phyloP scores from a whole-genome alignment of 2,888 invertebrate genomes.

The Idaea straminata region DNA sequence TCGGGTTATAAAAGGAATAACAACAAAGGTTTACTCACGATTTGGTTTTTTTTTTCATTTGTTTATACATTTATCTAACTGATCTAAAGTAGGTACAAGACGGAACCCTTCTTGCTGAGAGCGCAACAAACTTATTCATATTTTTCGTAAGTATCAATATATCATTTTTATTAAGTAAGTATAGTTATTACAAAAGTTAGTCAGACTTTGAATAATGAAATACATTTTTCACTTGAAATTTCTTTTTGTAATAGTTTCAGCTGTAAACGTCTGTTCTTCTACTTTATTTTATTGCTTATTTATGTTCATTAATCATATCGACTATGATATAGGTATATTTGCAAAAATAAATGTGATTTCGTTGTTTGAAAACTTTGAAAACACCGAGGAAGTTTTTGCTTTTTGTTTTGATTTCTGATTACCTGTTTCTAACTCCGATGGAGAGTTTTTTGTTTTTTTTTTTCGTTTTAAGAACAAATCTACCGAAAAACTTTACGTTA shows the following conservation, averaged over 20 bases:
- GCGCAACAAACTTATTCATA: not conserved
- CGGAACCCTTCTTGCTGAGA: not conserved
- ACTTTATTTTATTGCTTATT: constrained; percentile 1
- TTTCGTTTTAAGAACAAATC: no score
- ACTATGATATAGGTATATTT: not conserved
- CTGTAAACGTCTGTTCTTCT: constrained; percentile 1
- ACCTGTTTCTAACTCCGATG: no score
- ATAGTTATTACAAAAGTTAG: constrained; percentile 1
- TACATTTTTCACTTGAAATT: constrained; percentile 2
- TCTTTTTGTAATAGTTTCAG: not conserved
- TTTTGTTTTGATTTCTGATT: no score
- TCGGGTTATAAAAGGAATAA: no score
- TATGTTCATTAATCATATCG: not conserved
- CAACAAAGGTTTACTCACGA: no score
- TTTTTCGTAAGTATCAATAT: constrained; percentile 3
- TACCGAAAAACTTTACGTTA: no score
- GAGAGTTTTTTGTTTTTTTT: no score
- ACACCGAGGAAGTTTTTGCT: no score
- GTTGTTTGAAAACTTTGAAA: not conserved
- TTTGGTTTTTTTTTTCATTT: no score
- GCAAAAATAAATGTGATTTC: not conserved
- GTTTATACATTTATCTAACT: not conserved
- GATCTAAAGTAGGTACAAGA: not conserved
- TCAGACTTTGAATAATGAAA: constrained; percentile 4
- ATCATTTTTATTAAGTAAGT: constrained; percentile 5